phyloP scores from a whole-genome alignment of 1,140 invertebrate genomes.

The Diprion similis region DNA sequence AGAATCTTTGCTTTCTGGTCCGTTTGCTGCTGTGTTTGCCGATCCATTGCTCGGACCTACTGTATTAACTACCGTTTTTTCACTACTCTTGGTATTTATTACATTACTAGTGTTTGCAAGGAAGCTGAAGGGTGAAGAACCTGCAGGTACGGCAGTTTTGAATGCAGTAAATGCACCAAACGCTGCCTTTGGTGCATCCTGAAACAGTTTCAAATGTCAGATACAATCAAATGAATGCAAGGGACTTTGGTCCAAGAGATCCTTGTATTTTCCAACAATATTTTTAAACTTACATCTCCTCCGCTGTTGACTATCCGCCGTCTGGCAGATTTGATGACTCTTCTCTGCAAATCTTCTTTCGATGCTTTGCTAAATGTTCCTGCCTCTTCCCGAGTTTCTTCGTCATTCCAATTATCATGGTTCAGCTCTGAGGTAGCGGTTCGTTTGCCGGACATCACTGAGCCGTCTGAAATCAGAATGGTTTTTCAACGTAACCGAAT shows the following conservation, averaged over 20 bases:
- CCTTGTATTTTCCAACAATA: neutral
- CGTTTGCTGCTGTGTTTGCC: slow-evolving; percentile 49
- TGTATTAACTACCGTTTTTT: slow-evolving; percentile 45
- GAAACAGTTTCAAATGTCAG: slow-evolving; percentile 51
- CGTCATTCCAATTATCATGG: slow-evolving; percentile 90
- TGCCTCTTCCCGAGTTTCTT: slow-evolving; percentile 80
- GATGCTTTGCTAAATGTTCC: slow-evolving; percentile 76
- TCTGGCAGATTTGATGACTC: slow-evolving; percentile 81
- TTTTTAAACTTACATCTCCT: slow-evolving; percentile 29
- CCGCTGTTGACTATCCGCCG: slow-evolving; percentile 60
- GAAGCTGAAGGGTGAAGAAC: slow-evolving; percentile 66
- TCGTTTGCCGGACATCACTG: slow-evolving; percentile 78
- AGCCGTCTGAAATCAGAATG: neutral
- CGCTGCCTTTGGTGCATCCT: slow-evolving; percentile 62
- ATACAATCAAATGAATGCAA: slow-evolving; percentile 18
- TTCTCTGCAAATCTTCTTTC: slow-evolving; percentile 73
- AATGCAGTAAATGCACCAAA: slow-evolving; percentile 73
- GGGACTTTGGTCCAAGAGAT: neutral
- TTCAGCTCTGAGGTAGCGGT: slow-evolving; percentile 79
- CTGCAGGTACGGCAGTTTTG: slow-evolving; percentile 54
- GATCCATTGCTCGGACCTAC: slow-evolving; percentile 52
- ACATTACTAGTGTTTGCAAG: slow-evolving; percentile 58
- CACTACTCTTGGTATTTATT: slow-evolving; percentile 36
- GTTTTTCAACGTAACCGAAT: too few relatives aligned
- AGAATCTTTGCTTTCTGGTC: slow-evolving; percentile 32